Percentiles rank a stretch among this genome's conserved stretches.
These are phyloP conservation scores for human (Homo sapiens) DNA, from an alignment of 2,113 vertebrate genomes.

Conservation along the genomic window DNA sequence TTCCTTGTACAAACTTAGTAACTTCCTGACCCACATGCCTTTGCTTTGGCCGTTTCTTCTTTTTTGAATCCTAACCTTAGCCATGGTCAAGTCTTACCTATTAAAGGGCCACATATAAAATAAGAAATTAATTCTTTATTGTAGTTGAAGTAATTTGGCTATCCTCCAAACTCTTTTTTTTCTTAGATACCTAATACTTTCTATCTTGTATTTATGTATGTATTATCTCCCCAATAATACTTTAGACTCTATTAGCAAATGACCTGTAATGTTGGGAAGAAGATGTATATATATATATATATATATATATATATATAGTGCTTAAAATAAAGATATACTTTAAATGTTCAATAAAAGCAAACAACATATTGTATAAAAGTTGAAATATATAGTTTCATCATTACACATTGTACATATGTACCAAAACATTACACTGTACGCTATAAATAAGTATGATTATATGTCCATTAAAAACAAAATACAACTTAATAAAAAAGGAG, in stretches of 20 bases:
- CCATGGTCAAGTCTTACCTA: neutral
- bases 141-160: slow-evolving; percentile 12
- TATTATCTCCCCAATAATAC: neutral
- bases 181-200: neutral
- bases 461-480: neutral
- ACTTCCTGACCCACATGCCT: slow-evolving; percentile 31
- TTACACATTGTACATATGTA: neutral
- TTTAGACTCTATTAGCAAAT: neutral
- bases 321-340: neutral
- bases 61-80: neutral
- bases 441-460: neutral
- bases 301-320: neutral
- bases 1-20: slow-evolving; percentile 8
- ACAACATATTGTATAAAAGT: neutral
- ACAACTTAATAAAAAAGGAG: neutral
- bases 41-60: slow-evolving; percentile 36
- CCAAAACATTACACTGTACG: neutral
- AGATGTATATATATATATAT: neutral
- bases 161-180: neutral
- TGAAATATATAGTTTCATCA: neutral
- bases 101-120: neutral
- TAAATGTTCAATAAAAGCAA: neutral
- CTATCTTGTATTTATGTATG: neutral
- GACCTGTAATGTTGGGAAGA: neutral
- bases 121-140: slow-evolving; percentile 5